phyloP scores from a whole-genome alignment of 2,113 vertebrate species.

The Pycnonotus jocosus region DNA sequence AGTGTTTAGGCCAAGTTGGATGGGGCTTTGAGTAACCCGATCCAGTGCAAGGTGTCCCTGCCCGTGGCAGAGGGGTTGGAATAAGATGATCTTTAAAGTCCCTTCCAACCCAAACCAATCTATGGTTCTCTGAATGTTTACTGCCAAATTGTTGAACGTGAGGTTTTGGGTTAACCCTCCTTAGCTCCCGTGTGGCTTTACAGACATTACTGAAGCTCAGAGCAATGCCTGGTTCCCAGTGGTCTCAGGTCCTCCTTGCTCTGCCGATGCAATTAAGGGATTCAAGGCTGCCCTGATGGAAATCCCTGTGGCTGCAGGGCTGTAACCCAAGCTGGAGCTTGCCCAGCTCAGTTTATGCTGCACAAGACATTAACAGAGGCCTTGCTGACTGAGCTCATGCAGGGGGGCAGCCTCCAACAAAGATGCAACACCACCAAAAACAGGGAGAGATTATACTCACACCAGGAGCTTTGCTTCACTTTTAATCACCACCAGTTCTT shows the following conservation, averaged over 20 bases:
- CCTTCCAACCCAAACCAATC: not conserved
- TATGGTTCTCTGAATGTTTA: not conserved
- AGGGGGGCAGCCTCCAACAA: not conserved
- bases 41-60: not conserved
- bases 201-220: not conserved
- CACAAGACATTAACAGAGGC: not conserved
- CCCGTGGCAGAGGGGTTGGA: not conserved
- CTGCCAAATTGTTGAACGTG: not conserved
- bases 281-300: not conserved
- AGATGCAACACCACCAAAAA: not conserved
- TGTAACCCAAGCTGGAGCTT: not conserved
- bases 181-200: not conserved
- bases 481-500: not conserved
- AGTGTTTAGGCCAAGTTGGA: not conserved
- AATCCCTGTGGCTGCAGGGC: rapidly evolving
- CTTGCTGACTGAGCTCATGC: not conserved
- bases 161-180: not conserved
- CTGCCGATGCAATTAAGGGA: not conserved
- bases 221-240: not conserved
- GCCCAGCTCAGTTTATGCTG: not conserved
- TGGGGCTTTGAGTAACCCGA: not conserved
- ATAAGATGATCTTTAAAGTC: not conserved
- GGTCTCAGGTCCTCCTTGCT: not conserved
- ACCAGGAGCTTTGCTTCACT: not conserved
- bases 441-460: not conserved